A percentile compares a stretch with the other conserved stretches of the same genome.
These are phyloP conservation scores for Zosterops pallidus DNA, from an alignment of 2,113 vertebrate species.

Conservation along the genomic window DNA sequence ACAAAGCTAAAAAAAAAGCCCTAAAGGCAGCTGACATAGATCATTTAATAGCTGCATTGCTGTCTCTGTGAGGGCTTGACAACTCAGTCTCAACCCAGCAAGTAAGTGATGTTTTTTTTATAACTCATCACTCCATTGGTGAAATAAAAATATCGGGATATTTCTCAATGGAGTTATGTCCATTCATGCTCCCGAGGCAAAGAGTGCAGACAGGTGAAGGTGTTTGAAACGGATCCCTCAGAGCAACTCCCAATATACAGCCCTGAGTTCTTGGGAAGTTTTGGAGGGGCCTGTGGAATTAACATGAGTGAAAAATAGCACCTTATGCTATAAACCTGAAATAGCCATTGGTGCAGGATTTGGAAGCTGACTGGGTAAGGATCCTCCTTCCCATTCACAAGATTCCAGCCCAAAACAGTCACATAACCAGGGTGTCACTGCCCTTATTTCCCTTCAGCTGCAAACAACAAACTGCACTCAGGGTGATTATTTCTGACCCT, in stretches of 20 bases:
- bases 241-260: background rate
- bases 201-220: background rate
- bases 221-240: background rate
- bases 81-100: background rate
- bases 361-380: slow-evolving; percentile 22
- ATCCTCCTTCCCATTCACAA: slow-evolving; percentile 4
- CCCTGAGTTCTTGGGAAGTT: background rate
- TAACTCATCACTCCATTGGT: background rate
- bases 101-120: background rate
- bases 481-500: background rate
- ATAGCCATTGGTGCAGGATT: slow-evolving; percentile 17
- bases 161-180: background rate
- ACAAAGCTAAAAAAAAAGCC: background rate
- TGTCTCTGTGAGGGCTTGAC: background rate
- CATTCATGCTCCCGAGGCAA: background rate
- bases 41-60: background rate
- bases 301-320: slow-evolving; percentile 7
- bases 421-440: background rate
- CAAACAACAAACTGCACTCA: background rate
- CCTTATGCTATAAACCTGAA: slow-evolving; percentile 36
- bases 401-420: background rate
- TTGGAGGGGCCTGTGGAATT: slow-evolving; percentile 3
- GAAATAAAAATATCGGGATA: background rate
- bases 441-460: background rate
- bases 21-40: background rate